Conservation (phyloP, 1,140 invertebrate genomes). For the Drosophila bocki region DNA sequence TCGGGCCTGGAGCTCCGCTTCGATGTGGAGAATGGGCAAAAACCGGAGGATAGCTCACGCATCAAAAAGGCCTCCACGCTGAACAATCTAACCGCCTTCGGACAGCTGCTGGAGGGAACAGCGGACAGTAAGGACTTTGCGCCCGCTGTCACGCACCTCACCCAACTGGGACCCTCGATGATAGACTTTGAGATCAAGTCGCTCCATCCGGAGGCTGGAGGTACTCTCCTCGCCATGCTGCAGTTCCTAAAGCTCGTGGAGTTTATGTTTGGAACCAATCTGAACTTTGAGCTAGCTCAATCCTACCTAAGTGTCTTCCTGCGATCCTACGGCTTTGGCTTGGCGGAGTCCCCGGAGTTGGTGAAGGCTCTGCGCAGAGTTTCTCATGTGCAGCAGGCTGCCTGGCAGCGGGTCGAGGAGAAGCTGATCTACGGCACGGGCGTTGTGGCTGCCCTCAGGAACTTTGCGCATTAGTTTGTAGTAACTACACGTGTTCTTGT, state of each 20-base stretch:
- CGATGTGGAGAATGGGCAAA: conserved; percentile 87
- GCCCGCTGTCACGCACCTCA: conserved; percentile 90
- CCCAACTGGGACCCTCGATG: conserved; percentile 92
- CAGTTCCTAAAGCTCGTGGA: conserved; percentile 93
- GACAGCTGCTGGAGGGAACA: conserved; percentile 87
- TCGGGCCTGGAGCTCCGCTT: conserved; percentile 93
- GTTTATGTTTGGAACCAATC: conserved; percentile 90
- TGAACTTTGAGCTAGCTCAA: conserved; percentile 96
- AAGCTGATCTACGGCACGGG: conserved; percentile 92
- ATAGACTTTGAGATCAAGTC: conserved; percentile 96
- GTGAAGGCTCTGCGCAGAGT: conserved; percentile 87
- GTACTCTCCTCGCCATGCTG: conserved; percentile 89
- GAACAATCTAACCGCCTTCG: conserved; percentile 89
- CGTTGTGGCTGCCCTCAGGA: conserved; percentile 90
- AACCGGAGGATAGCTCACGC: conserved; percentile 85
- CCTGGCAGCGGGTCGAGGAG: conserved; percentile 90
- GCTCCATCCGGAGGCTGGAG: conserved; percentile 90
- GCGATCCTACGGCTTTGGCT: conserved; percentile 91
- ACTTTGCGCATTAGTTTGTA: conserved; percentile 77
- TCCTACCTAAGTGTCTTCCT: conserved; percentile 96
- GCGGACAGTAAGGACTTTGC: conserved; percentile 85
- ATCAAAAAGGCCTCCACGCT: conserved; percentile 87
- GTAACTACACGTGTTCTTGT: conserved; percentile 13
- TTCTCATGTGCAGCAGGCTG: conserved; percentile 86
- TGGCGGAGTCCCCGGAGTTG: conserved; percentile 87